phyloP scores from a whole-genome alignment of 2,113 vertebrate species.

The Gambusia holbrooki region DNA sequence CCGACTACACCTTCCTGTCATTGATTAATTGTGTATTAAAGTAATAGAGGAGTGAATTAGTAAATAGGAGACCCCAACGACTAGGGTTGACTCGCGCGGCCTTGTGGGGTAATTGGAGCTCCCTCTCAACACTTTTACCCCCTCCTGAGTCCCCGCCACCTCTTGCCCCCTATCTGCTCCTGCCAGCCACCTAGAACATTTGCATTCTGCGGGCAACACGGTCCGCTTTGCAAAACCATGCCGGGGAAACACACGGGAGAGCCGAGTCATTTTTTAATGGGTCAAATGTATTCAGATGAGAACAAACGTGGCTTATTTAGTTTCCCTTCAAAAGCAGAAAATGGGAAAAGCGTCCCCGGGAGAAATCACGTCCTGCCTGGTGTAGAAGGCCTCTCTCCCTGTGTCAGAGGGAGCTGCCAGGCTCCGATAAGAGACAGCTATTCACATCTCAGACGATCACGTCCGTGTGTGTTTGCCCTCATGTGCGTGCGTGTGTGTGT shows the following conservation, averaged over 20 bases:
- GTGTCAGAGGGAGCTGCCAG: constrained; percentile 84
- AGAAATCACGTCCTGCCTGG: constrained; percentile 93
- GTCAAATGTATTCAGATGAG: constrained; percentile 97
- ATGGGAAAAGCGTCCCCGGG: constrained; percentile 95
- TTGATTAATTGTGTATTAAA: constrained; percentile 80
- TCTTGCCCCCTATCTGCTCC: constrained; percentile 60
- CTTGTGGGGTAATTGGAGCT: constrained; percentile 64
- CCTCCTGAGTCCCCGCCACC: constrained; percentile 43
- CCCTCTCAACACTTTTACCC: constrained; percentile 41
- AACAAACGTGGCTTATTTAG: constrained; percentile 97
- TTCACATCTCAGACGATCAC: constrained; percentile 65
- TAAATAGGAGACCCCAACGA: constrained; percentile 67
- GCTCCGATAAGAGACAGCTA: constrained; percentile 90
- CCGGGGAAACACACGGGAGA: constrained; percentile 54
- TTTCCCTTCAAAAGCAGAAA: constrained; percentile 95
- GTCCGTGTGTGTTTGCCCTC: constrained; percentile 37
- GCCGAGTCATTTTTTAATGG: constrained; percentile 89
- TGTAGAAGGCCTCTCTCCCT: constrained; percentile 78
- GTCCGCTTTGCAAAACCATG: constrained; percentile 74
- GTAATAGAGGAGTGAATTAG: constrained; percentile 78
- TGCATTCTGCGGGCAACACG: constrained; percentile 84
- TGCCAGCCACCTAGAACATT: constrained; percentile 78
- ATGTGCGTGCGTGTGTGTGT: constrained; percentile 41
- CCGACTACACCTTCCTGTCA: constrained; percentile 71
- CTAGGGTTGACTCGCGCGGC: constrained; percentile 48